Evolutionary conservation across 2,888 invertebrate species (phyloP).

Genomic region (Hydraecia micacea): DNA sequence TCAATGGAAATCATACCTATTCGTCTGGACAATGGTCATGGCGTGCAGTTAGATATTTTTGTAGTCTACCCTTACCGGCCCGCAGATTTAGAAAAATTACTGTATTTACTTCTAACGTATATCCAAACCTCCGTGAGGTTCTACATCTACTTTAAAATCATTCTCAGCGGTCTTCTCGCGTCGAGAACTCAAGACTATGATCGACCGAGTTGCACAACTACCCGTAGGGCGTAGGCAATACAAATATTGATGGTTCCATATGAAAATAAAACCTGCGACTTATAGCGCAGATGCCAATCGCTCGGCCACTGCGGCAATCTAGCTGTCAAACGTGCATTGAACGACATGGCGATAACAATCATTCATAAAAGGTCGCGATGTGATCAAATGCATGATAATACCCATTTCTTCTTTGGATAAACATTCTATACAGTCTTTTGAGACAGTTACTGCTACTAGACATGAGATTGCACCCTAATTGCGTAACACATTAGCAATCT

Average conservation of each 20-base stretch:
- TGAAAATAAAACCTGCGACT: conserved; percentile 34
- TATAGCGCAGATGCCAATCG: conserved; percentile 31
- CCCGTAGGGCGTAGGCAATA: neutral
- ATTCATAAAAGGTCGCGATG: conserved; percentile 3
- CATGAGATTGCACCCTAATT: neutral
- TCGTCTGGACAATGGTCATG: neutral
- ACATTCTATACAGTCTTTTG: neutral
- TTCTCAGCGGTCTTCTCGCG: neutral
- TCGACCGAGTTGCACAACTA: conserved; percentile 4
- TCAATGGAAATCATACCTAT: neutral
- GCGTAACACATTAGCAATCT: too few species aligned
- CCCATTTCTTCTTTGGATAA: neutral
- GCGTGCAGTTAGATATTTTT: neutral
- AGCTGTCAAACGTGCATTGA: conserved; percentile 31
- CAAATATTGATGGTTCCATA: conserved; percentile 34
- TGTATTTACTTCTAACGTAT: neutral
- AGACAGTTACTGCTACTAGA: neutral
- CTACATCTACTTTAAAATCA: neutral
- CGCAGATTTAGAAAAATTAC: neutral
- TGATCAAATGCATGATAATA: conserved; percentile 2
- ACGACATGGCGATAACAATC: conserved; percentile 24
- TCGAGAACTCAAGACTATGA: neutral
- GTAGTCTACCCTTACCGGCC: neutral
- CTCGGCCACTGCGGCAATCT: conserved; percentile 19
- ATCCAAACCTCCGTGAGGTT: neutral